phyloP scores from a whole-genome alignment of 1,140 invertebrate genomes.

The Microplitis demolitor region DNA sequence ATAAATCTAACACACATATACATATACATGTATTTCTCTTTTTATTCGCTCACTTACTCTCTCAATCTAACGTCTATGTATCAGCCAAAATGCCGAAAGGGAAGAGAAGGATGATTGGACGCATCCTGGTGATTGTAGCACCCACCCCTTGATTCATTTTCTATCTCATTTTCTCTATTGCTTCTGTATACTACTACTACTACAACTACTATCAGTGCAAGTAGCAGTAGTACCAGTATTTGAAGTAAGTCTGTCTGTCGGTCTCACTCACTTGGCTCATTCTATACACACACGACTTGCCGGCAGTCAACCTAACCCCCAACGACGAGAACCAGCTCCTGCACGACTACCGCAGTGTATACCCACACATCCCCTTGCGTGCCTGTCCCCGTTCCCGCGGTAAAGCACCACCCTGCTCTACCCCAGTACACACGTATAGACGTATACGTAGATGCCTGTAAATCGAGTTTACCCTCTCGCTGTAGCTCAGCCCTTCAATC shows the following conservation, averaged over 20 bases:
- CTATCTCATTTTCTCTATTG: conserved; percentile 31
- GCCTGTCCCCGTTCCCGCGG: not conserved
- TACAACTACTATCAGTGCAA: too few relatives aligned
- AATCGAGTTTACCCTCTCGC: conserved; percentile 64
- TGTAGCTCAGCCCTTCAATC: conserved; percentile 63
- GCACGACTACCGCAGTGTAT: conserved; percentile 20
- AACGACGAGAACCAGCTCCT: conserved; percentile 23
- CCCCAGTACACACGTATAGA: too few relatives aligned
- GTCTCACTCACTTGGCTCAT: conserved; percentile 40
- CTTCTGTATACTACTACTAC: not conserved
- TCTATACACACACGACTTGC: not conserved
- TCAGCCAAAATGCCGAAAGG: conserved; percentile 63
- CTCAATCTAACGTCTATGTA: conserved; percentile 35
- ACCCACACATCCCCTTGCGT: conserved; percentile 12
- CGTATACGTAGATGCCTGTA: conserved; percentile 43
- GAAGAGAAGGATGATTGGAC: conserved; percentile 68
- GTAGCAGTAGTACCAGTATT: conserved; percentile 55
- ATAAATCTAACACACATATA: not conserved
- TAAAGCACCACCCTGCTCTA: conserved; percentile 36
- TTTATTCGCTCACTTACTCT: conserved; percentile 12
- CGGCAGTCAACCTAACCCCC: conserved; percentile 29
- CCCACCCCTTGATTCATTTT: conserved; percentile 48
- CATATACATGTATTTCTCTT: not conserved
- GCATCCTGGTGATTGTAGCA: conserved; percentile 71
- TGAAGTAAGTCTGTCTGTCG: conserved; percentile 60